A percentile compares a stretch with the other conserved stretches of the same genome.
These are phyloP conservation scores for Drosophila algonquin DNA, from an alignment of 2,888 invertebrate species.

Conservation along the genomic window DNA sequence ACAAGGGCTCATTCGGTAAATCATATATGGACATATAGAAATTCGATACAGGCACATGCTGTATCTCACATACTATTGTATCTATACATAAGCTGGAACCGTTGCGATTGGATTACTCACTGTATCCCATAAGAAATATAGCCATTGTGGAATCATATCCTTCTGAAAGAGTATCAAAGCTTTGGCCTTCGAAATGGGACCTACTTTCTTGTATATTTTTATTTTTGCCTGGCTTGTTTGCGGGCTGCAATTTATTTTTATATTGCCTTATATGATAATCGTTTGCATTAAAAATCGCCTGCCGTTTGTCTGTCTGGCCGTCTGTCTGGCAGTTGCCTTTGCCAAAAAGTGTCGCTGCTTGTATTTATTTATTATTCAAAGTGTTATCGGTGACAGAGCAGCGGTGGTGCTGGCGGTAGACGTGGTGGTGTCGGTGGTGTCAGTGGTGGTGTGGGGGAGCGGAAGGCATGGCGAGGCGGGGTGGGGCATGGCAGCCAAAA, in stretches of 20 bases:
- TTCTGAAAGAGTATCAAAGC: background rate
- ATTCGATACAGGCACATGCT: no score
- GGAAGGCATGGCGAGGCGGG: background rate
- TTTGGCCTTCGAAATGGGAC: background rate
- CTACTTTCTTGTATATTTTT: conserved; percentile 12
- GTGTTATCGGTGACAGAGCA: conserved; percentile 68
- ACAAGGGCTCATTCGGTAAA: no score
- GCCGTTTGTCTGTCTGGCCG: conserved; percentile 43
- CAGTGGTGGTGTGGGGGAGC: background rate
- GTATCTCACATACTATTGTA: no score
- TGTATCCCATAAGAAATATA: no score
- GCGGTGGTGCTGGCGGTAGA: conserved; percentile 26
- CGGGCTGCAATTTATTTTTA: conserved; percentile 66
- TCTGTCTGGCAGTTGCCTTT: conserved; percentile 44
- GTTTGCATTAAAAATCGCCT: conserved; percentile 74
- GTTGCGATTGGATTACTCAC: no score
- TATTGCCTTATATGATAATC: conserved; percentile 78
- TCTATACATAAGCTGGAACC: no score
- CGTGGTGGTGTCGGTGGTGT: conserved; percentile 11
- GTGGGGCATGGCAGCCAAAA: conserved; percentile 66
- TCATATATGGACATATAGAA: no score
- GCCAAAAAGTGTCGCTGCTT: conserved; percentile 58
- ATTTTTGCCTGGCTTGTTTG: conserved; percentile 16
- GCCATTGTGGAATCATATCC: background rate
- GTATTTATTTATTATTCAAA: conserved; percentile 80